Base-by-base conservation (phyloP, 2,113 vertebrate genomes). In the Carassius carassius region DNA sequence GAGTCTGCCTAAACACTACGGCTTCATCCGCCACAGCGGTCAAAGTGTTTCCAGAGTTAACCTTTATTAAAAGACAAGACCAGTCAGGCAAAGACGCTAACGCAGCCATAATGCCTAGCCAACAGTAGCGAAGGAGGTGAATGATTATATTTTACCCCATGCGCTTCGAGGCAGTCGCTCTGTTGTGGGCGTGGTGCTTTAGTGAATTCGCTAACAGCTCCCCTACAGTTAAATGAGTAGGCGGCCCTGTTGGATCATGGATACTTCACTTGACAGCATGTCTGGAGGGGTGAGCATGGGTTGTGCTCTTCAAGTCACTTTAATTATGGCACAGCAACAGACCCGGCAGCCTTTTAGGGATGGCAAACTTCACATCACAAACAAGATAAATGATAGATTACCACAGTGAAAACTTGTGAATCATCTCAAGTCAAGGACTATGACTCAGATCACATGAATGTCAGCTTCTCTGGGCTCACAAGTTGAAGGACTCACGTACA, bases 291-390 rank as follows among this genome's bases (percentile, higher is more conserved):
- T 70, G 65, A 83, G 67, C 67, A 58, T 7, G 63, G 79, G 83
- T 79, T 75, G 82, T 75, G 76, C 69, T 87, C 86, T 82, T 87
- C 79, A 44, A 89, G 76, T 85, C 86, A 87, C 83, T 83, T 83
- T 87, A 85, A 89, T 87, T 87, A 89, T 72, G 60, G 88, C 75
- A 83, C 19, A 72, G 67, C 49, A 19, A 74, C 37, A 82, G 67
- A 37, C 25, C 32, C 74, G 3, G 32, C 74, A 62, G 81, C 85
- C 70, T 85, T 79, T 32, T 41, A 77, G 58, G 72, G 72, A 86
- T 69, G 23, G 67, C 32, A 72, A 82, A 70, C 63, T 78, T 85
- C 51, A 69, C 75, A 58, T 79, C 35, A 21, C 63, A 84, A 84
- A 74, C 84, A 77, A 41, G 29, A 88, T 81, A 81, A 83, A 81